phyloP scores from a whole-genome alignment of 2,113 vertebrate species.

The Cynoglossus semilaevis region DNA sequence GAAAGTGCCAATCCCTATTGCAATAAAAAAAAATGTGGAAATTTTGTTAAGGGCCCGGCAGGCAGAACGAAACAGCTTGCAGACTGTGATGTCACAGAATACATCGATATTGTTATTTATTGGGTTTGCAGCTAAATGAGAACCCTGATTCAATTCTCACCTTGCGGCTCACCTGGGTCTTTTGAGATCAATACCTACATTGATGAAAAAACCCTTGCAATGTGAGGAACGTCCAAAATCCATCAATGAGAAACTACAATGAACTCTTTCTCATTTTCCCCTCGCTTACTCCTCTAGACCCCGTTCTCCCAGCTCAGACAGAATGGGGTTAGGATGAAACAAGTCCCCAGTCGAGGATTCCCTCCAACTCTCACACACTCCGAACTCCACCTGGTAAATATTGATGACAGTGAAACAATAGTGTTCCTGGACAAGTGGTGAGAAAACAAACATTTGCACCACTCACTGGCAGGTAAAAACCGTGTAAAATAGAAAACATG shows the following conservation, averaged over 20 bases:
- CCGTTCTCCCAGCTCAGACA: conserved; percentile 37
- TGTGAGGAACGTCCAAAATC: conserved; percentile 1
- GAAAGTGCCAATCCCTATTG: conserved; percentile 23
- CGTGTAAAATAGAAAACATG: conserved; percentile 27
- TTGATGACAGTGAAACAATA: conserved; percentile 46
- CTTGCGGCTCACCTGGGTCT: conserved; percentile 11
- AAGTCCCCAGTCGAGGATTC: conserved; percentile 48
- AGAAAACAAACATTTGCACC: conserved; percentile 3
- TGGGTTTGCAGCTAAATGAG: conserved; percentile 29
- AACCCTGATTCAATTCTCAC: conserved; percentile 38
- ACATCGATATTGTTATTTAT: conserved; percentile 34
- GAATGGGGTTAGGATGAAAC: conserved; percentile 52
- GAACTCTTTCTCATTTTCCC: conserved; percentile 19
- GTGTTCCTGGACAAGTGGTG: conserved; percentile 21
- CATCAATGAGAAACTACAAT: not conserved
- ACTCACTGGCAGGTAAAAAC: conserved; percentile 2
- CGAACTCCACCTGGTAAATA: conserved; percentile 54
- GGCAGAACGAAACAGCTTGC: conserved; percentile 21
- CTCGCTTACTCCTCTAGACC: conserved; percentile 45
- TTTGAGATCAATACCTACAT: conserved; percentile 33
- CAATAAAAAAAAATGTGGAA: conserved; percentile 46
- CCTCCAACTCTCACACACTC: conserved; percentile 43
- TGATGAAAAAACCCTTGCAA: conserved; percentile 10
- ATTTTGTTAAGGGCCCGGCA: conserved; percentile 24
- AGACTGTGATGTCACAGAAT: conserved; percentile 6